phyloP scores from a whole-genome alignment of 2,797 vertebrate species.

The Intellagama lesueurii region DNA sequence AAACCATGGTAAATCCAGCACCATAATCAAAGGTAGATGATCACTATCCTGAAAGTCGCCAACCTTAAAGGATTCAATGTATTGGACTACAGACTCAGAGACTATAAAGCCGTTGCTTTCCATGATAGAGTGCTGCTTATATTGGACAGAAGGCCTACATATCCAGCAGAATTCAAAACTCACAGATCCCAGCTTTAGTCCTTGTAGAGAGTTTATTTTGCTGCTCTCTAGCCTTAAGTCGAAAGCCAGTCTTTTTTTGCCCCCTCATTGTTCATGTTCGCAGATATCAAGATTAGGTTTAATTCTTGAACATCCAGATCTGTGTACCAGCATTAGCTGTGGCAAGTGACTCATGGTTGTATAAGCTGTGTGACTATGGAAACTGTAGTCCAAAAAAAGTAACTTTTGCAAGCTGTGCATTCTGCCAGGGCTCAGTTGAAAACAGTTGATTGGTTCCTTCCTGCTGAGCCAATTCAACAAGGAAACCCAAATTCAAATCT shows the following conservation, averaged over 20 bases:
- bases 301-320: too few relatives aligned
- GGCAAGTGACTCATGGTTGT: too few relatives aligned
- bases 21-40: too few relatives aligned
- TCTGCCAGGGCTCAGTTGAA: too few relatives aligned
- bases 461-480: not conserved
- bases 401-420: not conserved
- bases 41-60: too few relatives aligned
- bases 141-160: not conserved
- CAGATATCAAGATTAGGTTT: too few relatives aligned
- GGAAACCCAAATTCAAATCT: not conserved
- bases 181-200: not conserved
- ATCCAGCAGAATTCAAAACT: not conserved
- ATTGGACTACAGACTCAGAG: too few relatives aligned
- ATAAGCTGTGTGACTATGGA: not conserved
- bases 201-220: not conserved
- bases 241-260: not conserved
- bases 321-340: too few relatives aligned
- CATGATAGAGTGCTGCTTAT: not conserved
- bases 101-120: not conserved
- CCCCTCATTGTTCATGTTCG: not conserved
- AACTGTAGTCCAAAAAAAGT: not conserved
- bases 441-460: not conserved
- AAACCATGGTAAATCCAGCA: too few relatives aligned
- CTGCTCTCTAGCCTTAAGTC: not conserved
- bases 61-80: too few relatives aligned